Evolutionary conservation across 2,113 vertebrate genomes (phyloP).

Genomic region (Myodes glareolus): DNA sequence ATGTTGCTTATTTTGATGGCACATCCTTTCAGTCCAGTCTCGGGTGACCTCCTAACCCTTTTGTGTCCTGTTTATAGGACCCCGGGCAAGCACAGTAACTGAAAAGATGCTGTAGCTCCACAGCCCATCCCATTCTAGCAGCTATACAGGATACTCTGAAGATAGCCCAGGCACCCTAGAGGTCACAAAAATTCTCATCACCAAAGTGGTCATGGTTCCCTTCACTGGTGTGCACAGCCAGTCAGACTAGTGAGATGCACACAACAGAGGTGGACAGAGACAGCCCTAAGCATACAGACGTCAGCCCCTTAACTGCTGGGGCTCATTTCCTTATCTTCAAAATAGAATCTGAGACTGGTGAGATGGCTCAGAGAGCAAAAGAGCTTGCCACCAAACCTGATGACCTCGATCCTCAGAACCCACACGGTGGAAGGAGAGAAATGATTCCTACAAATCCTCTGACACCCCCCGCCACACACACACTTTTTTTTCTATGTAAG

Average conservation of each 20-base stretch:
- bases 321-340: constrained; percentile 19
- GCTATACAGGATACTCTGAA: not conserved
- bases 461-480: not conserved
- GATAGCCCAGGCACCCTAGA: not conserved
- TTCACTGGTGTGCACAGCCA: not conserved
- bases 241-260: not conserved
- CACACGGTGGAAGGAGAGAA: not conserved
- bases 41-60: constrained; percentile 85
- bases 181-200: constrained; percentile 26
- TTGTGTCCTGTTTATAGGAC: constrained; percentile 88
- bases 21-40: constrained; percentile 86
- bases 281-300: not conserved
- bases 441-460: not conserved
- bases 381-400: not conserved
- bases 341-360: not conserved
- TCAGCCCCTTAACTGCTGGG: not conserved
- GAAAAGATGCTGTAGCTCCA: constrained; percentile 42
- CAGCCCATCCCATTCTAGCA: not conserved
- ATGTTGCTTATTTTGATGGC: constrained; percentile 89
- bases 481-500: not conserved
- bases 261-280: not conserved
- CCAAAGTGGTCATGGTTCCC: not conserved
- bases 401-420: not conserved
- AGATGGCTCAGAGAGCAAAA: not conserved
- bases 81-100: constrained; percentile 61